Percentiles rank a stretch among this genome's conserved stretches.
Conservation (phyloP, 2,797 vertebrate species). For the Adelosebastes latens region DNA sequence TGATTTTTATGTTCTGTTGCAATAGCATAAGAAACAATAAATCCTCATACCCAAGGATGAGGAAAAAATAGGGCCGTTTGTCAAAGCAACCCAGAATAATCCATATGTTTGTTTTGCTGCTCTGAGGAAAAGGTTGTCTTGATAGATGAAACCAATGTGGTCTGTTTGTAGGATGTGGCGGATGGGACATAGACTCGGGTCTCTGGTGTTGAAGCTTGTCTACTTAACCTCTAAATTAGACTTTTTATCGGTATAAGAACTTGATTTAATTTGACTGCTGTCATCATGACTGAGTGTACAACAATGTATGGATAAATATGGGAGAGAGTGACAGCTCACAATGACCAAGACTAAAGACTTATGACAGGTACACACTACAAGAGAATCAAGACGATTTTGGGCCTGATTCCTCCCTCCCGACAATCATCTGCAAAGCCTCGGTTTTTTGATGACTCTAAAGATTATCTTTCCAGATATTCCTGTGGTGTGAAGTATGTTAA, state of each 20-base stretch:
- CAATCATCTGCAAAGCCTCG: no score
- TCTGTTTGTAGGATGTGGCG: background rate
- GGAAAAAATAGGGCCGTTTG: background rate
- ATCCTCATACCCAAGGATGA: background rate
- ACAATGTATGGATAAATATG: background rate
- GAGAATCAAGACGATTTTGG: no score
- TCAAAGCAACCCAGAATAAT: background rate
- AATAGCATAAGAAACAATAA: background rate
- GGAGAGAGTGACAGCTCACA: background rate
- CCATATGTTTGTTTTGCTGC: background rate
- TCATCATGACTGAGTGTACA: background rate
- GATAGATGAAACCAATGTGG: background rate
- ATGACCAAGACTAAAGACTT: background rate
- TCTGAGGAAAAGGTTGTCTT: background rate
- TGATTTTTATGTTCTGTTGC: background rate
- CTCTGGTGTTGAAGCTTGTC: background rate
- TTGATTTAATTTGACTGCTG: background rate
- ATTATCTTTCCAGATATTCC: no score
- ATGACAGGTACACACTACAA: no score
- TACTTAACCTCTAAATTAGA: background rate
- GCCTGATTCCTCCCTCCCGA: rapidly evolving
- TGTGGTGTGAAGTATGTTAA: no score
- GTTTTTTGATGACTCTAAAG: no score
- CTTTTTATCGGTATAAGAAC: background rate
- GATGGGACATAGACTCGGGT: background rate